Evolutionary conservation across 1,140 invertebrate genomes (phyloP).

Genomic region (Akabosia matsudoensis): DNA sequence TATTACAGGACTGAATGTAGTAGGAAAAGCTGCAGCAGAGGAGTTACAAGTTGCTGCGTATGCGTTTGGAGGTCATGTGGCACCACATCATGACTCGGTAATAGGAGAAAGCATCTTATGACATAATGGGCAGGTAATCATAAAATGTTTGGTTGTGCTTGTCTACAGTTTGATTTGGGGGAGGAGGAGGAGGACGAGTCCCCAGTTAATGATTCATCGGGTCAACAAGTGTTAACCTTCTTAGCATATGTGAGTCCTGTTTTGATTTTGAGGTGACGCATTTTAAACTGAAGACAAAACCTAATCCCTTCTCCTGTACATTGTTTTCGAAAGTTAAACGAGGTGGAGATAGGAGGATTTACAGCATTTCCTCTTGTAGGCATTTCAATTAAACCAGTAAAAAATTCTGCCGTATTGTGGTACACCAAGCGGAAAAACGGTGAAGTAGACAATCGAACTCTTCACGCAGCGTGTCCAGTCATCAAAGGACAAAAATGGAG

Average conservation of each 20-base stretch:
- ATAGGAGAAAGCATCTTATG: too few relatives aligned
- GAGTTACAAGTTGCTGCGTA: conserved; percentile 20
- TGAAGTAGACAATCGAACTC: conserved; percentile 16
- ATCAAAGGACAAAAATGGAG: conserved; percentile 40
- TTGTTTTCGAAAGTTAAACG: too few relatives aligned
- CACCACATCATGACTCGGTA: conserved; percentile 38
- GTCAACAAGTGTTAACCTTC: conserved; percentile 38
- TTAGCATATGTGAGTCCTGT: conserved; percentile 36
- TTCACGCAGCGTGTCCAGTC: conserved; percentile 38
- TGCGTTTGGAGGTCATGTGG: conserved; percentile 20
- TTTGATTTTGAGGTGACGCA: neutral
- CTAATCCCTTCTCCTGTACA: too few relatives aligned
- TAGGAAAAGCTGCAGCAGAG: conserved; percentile 30
- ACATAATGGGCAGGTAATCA: neutral
- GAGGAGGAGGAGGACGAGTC: neutral
- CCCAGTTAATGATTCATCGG: neutral
- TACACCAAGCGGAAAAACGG: conserved; percentile 31
- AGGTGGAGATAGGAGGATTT: conserved; percentile 8
- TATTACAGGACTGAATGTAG: conserved; percentile 36
- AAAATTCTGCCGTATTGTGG: conserved; percentile 39
- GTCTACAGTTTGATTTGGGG: neutral
- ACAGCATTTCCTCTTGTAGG: conserved; percentile 38
- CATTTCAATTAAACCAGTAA: conserved; percentile 30
- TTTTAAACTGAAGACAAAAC: neutral
- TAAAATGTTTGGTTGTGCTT: neutral